Evolutionary conservation across 2,797 vertebrate species (phyloP), one percentile per base, ranked within the genome.

Genomic region (Enteromius unitaeniatus): DNA sequence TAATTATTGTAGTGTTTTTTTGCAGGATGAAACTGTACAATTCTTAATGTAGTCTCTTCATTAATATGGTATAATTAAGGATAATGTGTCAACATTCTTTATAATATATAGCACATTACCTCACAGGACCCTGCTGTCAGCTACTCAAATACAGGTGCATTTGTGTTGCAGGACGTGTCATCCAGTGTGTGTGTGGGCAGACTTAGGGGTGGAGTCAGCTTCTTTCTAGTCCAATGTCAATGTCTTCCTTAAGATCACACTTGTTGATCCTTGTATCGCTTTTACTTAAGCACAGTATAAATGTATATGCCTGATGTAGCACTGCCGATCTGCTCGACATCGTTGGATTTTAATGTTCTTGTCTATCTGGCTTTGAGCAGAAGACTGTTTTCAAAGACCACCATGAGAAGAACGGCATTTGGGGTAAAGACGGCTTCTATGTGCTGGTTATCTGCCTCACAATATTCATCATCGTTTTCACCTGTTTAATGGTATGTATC

Each of bases 401-500:
- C 79, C 95, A 90, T 49, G 96, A 96, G 92, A 94, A 93, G 45
- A 95, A 96, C 91, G 94, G 94, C 89, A 93, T 96, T 87, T 97
- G 96, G 96, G 96, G 94, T 92, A 96, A 95, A 84, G 96, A 97
- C 93, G 95, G 96, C 87, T 96, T 97, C 92, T 97, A 95, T 79
- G 95, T 95, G 0, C 95, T 95, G 92, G 94, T 96, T 90, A 96
- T 97, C 90, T 96, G 96, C 87, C 95, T 97, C 94, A 96, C 96
- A 91, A 95, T 96, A 93, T 96, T 97, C 93, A 92, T 96, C 86
- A 96, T 96, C 86, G 92, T 97, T 81, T 93, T 96, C 87, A 96
- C 96, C 58, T 97, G 96, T 89, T 93, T 97, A 91, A 96, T 96
- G 96, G 96, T 97, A 95, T 94, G 96, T 88, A 55, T 45, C 3